Conservation (phyloP, 2,888 invertebrate species). For the Melinaea marsaeus region DNA sequence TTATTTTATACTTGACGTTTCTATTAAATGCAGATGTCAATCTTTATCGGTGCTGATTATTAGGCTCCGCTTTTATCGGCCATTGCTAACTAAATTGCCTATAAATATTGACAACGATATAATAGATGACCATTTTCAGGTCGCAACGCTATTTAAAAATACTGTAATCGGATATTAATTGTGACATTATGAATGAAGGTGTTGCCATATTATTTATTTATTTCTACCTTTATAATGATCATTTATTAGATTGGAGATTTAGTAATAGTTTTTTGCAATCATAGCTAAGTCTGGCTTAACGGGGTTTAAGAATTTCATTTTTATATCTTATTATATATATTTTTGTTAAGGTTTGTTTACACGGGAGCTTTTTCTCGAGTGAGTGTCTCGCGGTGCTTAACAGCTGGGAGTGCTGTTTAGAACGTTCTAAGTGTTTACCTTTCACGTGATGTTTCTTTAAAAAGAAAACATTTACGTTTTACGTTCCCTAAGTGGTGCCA, state of each 20-base stretch:
- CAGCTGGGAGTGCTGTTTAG: conserved; percentile 16
- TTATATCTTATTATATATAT: no score
- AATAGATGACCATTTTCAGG: conserved; percentile 10
- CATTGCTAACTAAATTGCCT: conserved; percentile 16
- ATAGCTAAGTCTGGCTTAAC: no score
- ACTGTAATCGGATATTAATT: not conserved
- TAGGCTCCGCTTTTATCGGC: conserved; percentile 12
- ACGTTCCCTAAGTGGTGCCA: conserved; percentile 18
- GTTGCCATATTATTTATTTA: not conserved
- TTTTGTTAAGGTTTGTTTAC: no score
- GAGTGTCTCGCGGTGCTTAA: not conserved
- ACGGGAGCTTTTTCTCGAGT: conserved; percentile 14
- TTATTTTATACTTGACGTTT: conserved; percentile 5
- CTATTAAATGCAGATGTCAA: conserved; percentile 23
- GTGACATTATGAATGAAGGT: conserved; percentile 2
- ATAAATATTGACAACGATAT: conserved; percentile 19
- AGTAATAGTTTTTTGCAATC: no score
- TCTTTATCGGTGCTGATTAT: conserved; percentile 20
- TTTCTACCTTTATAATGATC: not conserved
- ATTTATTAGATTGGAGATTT: no score
- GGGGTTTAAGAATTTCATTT: no score
- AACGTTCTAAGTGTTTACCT: conserved; percentile 28
- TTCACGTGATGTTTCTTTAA: conserved; percentile 28
- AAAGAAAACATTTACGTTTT: conserved; percentile 24
- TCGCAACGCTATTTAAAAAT: conserved; percentile 11